Percentiles rank a stretch among this genome's conserved stretches.
phyloP scores from a whole-genome alignment of 2,113 vertebrate species.

The Struthio camelus region DNA sequence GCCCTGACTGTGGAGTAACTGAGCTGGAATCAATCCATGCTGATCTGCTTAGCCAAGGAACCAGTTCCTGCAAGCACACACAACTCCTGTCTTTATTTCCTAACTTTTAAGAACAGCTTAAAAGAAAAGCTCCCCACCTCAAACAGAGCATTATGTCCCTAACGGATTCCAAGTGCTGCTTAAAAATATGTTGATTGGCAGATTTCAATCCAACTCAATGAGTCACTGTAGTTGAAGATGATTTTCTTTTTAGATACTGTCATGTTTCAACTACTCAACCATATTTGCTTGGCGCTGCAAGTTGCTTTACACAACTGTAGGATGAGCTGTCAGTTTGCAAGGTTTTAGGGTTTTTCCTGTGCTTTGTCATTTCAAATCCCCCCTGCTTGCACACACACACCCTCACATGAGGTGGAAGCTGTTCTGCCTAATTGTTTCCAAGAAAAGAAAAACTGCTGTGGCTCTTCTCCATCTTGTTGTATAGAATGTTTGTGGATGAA shows the following conservation, averaged over 20 bases:
- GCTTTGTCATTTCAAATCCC: not conserved
- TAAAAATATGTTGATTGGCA: accelerated
- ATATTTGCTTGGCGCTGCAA: not conserved
- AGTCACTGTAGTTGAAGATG: not conserved
- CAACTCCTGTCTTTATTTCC: not conserved
- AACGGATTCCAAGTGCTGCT: not conserved
- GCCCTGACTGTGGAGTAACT: not conserved
- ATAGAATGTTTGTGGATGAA: not conserved
- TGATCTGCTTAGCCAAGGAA: not conserved
- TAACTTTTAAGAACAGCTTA: not conserved
- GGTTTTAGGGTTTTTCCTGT: not conserved
- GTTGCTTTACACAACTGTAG: not conserved
- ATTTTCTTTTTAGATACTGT: not conserved
- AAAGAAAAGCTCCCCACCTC: not conserved
- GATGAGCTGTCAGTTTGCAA: not conserved
- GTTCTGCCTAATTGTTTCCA: not conserved
- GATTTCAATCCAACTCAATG: not conserved
- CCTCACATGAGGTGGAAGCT: not conserved
- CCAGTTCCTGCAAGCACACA: not conserved
- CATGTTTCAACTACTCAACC: not conserved
- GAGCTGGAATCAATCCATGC: not conserved
- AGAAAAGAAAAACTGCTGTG: not conserved
- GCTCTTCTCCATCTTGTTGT: not conserved
- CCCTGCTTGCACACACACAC: not conserved
- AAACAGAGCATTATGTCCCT: accelerated